Conservation (phyloP, 2,797 vertebrate species). For the Zenarchopterus dispar region DNA sequence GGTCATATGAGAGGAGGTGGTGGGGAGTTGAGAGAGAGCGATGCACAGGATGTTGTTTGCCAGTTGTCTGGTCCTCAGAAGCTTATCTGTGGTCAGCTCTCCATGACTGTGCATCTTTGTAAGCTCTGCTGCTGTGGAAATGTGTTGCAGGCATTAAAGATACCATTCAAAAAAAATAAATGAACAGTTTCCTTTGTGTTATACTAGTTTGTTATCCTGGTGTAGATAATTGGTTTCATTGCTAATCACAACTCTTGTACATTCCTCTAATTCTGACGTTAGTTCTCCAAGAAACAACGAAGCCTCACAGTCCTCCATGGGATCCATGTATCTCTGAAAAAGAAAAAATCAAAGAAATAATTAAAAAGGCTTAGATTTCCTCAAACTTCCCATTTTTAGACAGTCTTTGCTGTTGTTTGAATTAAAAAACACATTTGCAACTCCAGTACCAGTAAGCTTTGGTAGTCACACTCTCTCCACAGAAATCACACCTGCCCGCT, state of each 20-base stretch:
- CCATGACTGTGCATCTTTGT: constrained; percentile 62
- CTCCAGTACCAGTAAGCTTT: constrained; percentile 32
- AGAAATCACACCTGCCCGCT: constrained; percentile 65
- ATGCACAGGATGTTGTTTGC: constrained; percentile 64
- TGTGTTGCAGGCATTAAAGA: constrained; percentile 20
- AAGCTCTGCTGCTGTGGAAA: constrained; percentile 22
- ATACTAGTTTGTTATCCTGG: not conserved
- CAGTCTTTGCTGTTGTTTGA: constrained; percentile 29
- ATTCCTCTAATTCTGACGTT: constrained; percentile 18
- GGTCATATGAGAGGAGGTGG: constrained; percentile 65
- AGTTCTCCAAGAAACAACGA: constrained; percentile 10
- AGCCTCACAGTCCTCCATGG: constrained; percentile 9
- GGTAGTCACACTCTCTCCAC: constrained; percentile 64
- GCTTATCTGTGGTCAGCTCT: constrained; percentile 70
- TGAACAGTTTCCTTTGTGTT: not conserved
- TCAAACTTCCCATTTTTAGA: not conserved
- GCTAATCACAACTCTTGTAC: constrained; percentile 21
- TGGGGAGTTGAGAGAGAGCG: constrained; percentile 30
- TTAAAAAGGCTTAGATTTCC: constrained; percentile 9
- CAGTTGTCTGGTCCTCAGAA: constrained; percentile 60
- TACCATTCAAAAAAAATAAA: not conserved
- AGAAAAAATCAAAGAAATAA: not conserved
- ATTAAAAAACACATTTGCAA: constrained; percentile 30
- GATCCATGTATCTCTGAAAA: not conserved
- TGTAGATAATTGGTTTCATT: constrained; percentile 13